phyloP scores from a whole-genome alignment of 2,113 vertebrate genomes.

The Quiscalus mexicanus region DNA sequence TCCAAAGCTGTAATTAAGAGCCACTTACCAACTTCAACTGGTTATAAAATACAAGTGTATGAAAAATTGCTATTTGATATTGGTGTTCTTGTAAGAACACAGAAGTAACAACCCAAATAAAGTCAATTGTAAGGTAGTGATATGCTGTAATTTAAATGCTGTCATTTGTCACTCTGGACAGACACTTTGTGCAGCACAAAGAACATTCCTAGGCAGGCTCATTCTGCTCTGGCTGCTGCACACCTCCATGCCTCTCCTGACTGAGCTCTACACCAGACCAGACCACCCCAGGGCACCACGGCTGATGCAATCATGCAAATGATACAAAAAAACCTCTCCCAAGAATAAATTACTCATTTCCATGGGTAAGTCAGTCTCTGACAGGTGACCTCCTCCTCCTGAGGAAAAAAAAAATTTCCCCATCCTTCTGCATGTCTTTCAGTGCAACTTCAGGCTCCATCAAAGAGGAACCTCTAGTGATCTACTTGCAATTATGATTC shows the following conservation, averaged over 20 bases:
- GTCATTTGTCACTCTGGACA: not conserved
- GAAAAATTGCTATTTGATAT: not conserved
- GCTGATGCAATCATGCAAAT: not conserved
- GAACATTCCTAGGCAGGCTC: not conserved
- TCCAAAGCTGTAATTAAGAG: not conserved
- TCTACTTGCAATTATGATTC: not conserved
- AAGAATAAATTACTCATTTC: not conserved
- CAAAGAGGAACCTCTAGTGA: not conserved
- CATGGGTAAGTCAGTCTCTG: not conserved
- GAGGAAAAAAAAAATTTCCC: not conserved
- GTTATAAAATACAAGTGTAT: not conserved
- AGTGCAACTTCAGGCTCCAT: not conserved
- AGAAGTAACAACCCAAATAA: not conserved
- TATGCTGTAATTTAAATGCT: not conserved
- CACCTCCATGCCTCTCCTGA: not conserved
- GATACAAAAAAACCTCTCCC: not conserved
- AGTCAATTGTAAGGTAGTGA: not conserved
- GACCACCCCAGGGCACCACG: accelerated
- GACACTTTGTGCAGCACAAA: not conserved
- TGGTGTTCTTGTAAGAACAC: not conserved
- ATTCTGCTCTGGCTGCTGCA: too few species aligned
- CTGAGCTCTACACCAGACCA: not conserved
- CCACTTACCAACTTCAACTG: not conserved
- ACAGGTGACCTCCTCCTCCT: not conserved
- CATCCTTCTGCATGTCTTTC: not conserved